Evolutionary conservation across 2,888 invertebrate species (phyloP), one percentile per base, ranked within the genome.

Genomic region (Heliconius hortense): DNA sequence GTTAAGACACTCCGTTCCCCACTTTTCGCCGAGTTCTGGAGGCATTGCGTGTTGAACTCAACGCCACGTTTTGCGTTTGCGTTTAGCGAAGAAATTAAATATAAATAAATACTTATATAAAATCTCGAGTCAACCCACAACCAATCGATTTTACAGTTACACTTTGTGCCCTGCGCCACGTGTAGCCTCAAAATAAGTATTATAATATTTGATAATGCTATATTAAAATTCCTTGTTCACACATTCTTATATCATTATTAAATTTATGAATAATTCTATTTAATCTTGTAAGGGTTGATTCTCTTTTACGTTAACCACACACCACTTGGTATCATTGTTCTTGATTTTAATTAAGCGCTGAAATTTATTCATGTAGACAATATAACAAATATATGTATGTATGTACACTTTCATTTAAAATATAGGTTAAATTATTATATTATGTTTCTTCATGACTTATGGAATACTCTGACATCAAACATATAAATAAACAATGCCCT

Each of bases 301-400:
- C 75, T 74, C 73, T 72, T 77, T 75, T 66, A 75, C 73, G 72
- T 77, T 69, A 76, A 78, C 77, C 77, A 66, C 75, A 73, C 66
- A 68, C 69, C 75, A 75, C 73, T 75, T 77, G 71, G 73, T 67
- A 59, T 75, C 73, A 74, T 77, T 78, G 78, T 78, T 76, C 75
- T 75, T 74, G 73, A 75, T 75, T 77, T 78, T 77, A 77, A 78
- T 78, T 78, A 78, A 71, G 75, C 71, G 68, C 76, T 75, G 75
- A 72, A 74, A 78, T 77, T 75, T 72, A 72, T 73, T 77, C 64
- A 48, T 60, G 74, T 64, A 74, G 64, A 63, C 15, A 8, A 66
- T 35, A 70, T 26, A 70, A 63, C 24, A 66, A 43, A 66, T 43
- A 15, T 39, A 24, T 8, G n/a, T 35, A 64, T 24, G 7, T 43